Conservation (phyloP, 1,140 invertebrate species). For the Thaumetopoea pityocampa region DNA sequence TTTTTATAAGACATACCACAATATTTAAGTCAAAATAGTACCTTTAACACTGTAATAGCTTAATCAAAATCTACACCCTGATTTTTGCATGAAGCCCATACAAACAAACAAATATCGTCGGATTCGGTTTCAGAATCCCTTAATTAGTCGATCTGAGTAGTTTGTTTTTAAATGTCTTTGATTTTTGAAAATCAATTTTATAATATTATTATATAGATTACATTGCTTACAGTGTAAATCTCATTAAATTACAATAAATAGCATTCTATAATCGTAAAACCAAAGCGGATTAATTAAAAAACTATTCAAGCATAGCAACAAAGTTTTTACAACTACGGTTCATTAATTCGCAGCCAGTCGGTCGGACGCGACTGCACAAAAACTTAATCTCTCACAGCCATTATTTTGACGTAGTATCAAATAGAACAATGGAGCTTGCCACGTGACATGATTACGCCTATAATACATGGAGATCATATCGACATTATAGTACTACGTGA, state of each 20-base stretch:
- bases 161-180: too few relatives aligned
- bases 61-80: too few relatives aligned
- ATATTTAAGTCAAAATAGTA: too few relatives aligned
- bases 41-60: too few relatives aligned
- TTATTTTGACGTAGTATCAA: slow-evolving; percentile 20
- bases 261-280: slow-evolving; percentile 1
- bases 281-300: slow-evolving; percentile 8
- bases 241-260: slow-evolving; percentile 1
- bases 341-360: slow-evolving; percentile 15
- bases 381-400: slow-evolving; percentile 20
- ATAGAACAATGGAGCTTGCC: slow-evolving; percentile 28
- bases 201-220: too few relatives aligned
- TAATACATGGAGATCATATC: slow-evolving; percentile 26
- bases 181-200: too few relatives aligned
- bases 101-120: slow-evolving; percentile 8
- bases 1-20: too few relatives aligned
- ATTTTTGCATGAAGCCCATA: too few relatives aligned
- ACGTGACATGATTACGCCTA: slow-evolving; percentile 28
- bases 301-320: slow-evolving; percentile 6
- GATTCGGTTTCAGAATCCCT: too few relatives aligned
- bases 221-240: too few relatives aligned
- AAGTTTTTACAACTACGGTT: slow-evolving; percentile 7
- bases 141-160: too few relatives aligned
- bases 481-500: slow-evolving; percentile 21
- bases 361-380: slow-evolving; percentile 17